Conservation (phyloP, 2,797 vertebrate species). For the Heterohyrax brucei region DNA sequence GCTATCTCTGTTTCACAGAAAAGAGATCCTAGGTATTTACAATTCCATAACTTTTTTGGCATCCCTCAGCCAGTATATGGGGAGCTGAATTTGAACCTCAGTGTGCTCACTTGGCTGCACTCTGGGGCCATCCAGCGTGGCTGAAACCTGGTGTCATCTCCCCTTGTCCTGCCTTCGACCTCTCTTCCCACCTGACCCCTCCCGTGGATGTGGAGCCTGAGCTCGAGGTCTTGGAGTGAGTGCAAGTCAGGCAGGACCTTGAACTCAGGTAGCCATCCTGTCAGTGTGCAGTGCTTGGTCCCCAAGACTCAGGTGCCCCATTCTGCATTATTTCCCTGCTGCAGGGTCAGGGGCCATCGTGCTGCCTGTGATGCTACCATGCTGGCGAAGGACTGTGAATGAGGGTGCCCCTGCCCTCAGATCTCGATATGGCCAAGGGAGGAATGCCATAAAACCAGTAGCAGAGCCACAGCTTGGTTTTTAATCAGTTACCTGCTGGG, state of each 20-base stretch:
- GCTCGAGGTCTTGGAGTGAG: neutral
- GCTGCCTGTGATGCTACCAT: fast-evolving
- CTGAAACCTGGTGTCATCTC: fast-evolving
- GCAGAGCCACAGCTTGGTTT: neutral
- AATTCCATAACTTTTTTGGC: neutral
- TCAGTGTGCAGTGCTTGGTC: neutral
- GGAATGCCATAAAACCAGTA: neutral
- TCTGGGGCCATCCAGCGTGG: neutral
- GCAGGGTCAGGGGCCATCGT: neutral
- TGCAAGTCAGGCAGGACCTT: neutral
- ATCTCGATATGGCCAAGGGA: neutral
- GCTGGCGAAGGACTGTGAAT: fast-evolving
- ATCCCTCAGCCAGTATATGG: neutral
- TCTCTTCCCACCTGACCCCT: neutral
- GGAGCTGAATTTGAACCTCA: neutral
- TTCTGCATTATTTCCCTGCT: neutral
- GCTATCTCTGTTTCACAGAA: neutral
- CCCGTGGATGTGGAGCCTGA: neutral
- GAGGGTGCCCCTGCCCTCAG: too few relatives aligned
- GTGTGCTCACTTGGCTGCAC: neutral
- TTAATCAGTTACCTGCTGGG: neutral
- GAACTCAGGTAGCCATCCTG: neutral
- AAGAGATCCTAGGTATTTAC: neutral
- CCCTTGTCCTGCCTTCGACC: fast-evolving
- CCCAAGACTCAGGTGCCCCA: neutral